These are phyloP conservation scores for Spea multiplicata DNA, from an alignment of 2,113 vertebrate species.

Conservation along the genomic window DNA sequence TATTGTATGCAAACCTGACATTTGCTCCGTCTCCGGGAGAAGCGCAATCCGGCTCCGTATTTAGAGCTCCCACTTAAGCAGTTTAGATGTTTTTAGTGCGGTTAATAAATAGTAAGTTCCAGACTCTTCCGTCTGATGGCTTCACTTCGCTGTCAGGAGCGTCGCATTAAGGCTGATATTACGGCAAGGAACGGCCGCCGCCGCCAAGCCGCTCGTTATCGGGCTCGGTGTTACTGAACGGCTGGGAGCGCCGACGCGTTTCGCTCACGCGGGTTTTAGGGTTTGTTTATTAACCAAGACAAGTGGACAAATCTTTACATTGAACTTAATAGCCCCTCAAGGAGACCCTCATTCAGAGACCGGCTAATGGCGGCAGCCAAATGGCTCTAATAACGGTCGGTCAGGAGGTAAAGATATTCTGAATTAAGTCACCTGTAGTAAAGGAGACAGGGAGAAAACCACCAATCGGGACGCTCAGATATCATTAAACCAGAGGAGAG, in stretches of 20 bases:
- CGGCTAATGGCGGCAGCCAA: too few species aligned
- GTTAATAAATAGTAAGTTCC: constrained; percentile 27
- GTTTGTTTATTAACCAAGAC: neutral
- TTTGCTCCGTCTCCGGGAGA: neutral
- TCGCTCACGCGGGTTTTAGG: neutral
- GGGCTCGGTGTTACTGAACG: neutral
- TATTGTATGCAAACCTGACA: constrained; percentile 19
- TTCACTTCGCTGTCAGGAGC: constrained; percentile 11
- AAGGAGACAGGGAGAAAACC: too few species aligned
- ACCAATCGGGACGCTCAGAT: too few species aligned
- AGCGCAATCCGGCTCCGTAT: neutral
- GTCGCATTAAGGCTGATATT: neutral
- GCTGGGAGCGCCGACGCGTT: neutral
- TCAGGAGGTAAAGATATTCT: too few species aligned
- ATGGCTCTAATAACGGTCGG: too few species aligned
- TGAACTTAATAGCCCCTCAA: too few species aligned
- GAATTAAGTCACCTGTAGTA: too few species aligned
- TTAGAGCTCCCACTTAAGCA: constrained; percentile 24
- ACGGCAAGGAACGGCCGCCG: neutral
- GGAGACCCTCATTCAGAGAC: too few species aligned
- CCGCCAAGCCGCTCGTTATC: neutral
- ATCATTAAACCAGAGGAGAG: too few species aligned
- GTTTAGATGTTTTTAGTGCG: constrained; percentile 26
- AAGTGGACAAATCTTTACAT: neutral
- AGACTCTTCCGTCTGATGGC: constrained; percentile 2